These are phyloP conservation scores for Sebastes trivittatus DNA, from an alignment of 2,797 vertebrate genomes.

Conservation along the genomic window DNA sequence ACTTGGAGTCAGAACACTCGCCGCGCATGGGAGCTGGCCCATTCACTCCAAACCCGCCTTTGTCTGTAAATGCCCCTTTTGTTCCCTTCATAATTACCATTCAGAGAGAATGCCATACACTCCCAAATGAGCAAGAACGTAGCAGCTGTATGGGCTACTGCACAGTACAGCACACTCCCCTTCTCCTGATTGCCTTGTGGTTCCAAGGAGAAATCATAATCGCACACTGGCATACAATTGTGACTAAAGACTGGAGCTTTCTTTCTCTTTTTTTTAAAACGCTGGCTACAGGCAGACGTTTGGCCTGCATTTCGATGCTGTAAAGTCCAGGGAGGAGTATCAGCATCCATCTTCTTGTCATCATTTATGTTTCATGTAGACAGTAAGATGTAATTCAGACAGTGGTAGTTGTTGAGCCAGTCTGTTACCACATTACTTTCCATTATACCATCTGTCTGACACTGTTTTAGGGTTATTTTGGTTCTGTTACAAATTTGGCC, in stretches of 20 bases:
- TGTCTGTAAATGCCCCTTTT: conserved; percentile 73
- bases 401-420: neutral
- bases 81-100: conserved; percentile 72
- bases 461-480: neutral
- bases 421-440: neutral
- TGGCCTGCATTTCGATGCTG: conserved; percentile 1
- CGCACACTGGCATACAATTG: conserved; percentile 11
- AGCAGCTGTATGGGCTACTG: conserved; percentile 57
- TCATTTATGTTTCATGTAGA: neutral
- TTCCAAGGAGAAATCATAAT: conserved; percentile 45
- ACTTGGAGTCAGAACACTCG: conserved; percentile 50
- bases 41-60: conserved; percentile 58
- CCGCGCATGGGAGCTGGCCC: conserved; percentile 37
- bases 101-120: conserved; percentile 55
- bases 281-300: neutral
- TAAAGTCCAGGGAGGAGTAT: conserved; percentile 18
- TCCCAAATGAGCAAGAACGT: conserved; percentile 46
- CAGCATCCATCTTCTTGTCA: conserved; percentile 8
- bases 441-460: neutral
- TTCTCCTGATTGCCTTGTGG: conserved; percentile 40
- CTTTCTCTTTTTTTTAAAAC: neutral
- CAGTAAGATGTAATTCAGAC: neutral
- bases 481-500: neutral
- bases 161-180: conserved; percentile 1
- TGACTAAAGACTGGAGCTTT: neutral